phyloP scores from a whole-genome alignment of 2,888 invertebrate species.

The Microctonus brassicae region DNA sequence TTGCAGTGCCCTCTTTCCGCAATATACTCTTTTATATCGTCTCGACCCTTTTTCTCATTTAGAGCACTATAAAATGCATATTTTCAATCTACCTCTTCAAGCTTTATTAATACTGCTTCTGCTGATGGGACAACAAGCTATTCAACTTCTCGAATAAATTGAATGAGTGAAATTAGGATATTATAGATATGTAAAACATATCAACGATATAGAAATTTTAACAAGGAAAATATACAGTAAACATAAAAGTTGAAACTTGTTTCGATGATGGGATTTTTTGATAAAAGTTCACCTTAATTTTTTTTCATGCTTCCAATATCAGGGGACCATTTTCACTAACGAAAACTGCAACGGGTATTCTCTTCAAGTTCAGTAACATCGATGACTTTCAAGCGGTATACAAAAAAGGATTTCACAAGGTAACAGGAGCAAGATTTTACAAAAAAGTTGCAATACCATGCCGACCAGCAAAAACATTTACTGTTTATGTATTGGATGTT shows the following conservation, averaged over 20 bases:
- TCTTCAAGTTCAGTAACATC: constrained; percentile 89
- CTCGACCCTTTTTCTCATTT: constrained; percentile 26
- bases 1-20: constrained; percentile 18
- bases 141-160: constrained; percentile 31
- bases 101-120: constrained; percentile 29
- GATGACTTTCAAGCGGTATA: constrained; percentile 89
- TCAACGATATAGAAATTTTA: not conserved
- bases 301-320: constrained; percentile 43
- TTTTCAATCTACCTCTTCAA: constrained; percentile 31
- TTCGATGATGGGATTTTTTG: constrained; percentile 38
- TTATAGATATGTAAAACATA: constrained; percentile 2
- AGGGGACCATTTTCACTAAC: constrained; percentile 88
- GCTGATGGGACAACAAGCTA: constrained; percentile 33
- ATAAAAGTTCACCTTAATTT: constrained; percentile 43
- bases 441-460: constrained; percentile 89
- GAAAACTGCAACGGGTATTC: constrained; percentile 89
- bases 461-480: constrained; percentile 89
- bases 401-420: constrained; percentile 89
- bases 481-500: constrained; percentile 84
- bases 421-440: constrained; percentile 87
- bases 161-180: constrained; percentile 20
- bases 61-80: constrained; percentile 36
- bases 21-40: constrained; percentile 20
- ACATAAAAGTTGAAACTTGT: constrained; percentile 40
- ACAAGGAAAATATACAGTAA: not conserved